A percentile compares a stretch with the other conserved stretches of the same genome.
phyloP scores from a whole-genome alignment of 2,888 invertebrate genomes.

The Lumbricus terrestris region DNA sequence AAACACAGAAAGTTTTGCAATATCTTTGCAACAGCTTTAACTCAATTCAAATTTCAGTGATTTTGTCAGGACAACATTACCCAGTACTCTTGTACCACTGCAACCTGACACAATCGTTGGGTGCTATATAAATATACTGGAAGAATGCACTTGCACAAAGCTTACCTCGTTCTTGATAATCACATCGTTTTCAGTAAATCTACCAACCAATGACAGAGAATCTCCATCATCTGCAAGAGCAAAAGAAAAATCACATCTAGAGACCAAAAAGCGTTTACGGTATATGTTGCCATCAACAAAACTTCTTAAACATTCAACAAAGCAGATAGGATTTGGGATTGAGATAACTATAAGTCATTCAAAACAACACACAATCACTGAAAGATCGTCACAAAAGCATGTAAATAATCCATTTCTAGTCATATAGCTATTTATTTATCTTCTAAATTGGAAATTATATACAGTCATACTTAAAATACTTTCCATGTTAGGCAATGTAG shows the following conservation, averaged over 20 bases:
- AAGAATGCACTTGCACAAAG: background rate
- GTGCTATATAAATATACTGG: background rate
- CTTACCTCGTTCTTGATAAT: slow-evolving; percentile 45
- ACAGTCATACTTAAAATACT: too few species aligned
- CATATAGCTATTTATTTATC: too few species aligned
- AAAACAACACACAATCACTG: too few species aligned
- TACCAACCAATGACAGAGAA: background rate
- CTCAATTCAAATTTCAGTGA: background rate
- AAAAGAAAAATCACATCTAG: background rate
- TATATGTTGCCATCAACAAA: background rate
- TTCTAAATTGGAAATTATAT: too few species aligned
- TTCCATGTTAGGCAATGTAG: too few species aligned
- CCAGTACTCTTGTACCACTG: background rate
- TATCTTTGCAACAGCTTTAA: background rate
- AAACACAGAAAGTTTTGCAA: too few species aligned
- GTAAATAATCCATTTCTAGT: too few species aligned
- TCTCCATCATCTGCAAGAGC: background rate
- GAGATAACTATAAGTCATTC: too few species aligned
- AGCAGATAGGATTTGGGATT: too few species aligned
- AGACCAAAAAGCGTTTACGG: background rate
- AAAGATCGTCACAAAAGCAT: too few species aligned
- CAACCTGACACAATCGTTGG: background rate
- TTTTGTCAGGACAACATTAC: too few species aligned
- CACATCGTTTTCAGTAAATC: slow-evolving; percentile 35
- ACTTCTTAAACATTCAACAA: too few species aligned